Percentiles rank a stretch among this genome's conserved stretches.
phyloP scores from a whole-genome alignment of 1,140 invertebrate species.

The Fopius arisanus region DNA sequence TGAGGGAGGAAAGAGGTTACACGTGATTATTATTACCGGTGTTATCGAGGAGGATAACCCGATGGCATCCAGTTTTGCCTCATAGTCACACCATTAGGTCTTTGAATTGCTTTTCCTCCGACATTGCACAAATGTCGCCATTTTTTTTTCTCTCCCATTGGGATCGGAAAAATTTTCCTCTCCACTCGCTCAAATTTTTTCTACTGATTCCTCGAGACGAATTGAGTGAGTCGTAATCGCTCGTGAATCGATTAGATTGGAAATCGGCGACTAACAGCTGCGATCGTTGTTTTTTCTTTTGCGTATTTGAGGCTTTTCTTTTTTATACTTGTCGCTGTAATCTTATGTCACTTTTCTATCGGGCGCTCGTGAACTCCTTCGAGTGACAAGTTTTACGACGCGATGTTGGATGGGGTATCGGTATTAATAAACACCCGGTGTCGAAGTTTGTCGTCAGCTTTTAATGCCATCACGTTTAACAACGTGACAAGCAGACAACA shows the following conservation, averaged over 20 bases:
- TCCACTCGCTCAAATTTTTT: no score
- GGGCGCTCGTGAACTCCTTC: not conserved
- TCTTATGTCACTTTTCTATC: not conserved
- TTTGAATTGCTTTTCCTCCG: slow-evolving; percentile 23
- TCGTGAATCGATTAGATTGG: no score
- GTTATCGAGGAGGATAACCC: slow-evolving; percentile 12
- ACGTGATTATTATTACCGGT: slow-evolving; percentile 20
- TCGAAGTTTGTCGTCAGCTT: slow-evolving; percentile 19
- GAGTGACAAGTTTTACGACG: slow-evolving; percentile 12
- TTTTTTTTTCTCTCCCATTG: no score
- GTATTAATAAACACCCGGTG: slow-evolving; percentile 24
- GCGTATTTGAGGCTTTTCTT: not conserved
- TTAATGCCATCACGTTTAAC: slow-evolving; percentile 19
- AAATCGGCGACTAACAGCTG: no score
- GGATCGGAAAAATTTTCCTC: no score
- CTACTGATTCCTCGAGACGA: no score
- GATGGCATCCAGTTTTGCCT: slow-evolving; percentile 10
- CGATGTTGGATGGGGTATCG: slow-evolving; percentile 13
- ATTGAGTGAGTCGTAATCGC: no score
- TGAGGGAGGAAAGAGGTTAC: not conserved
- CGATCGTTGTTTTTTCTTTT: no score
- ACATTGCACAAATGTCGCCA: no score
- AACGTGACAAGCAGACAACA: not conserved
- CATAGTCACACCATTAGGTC: slow-evolving; percentile 27
- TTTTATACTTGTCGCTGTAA: not conserved